Evolutionary conservation across 2,113 vertebrate genomes (phyloP), one percentile per base, ranked within the genome.

Genomic region (Paracanthobrama guichenoti): DNA sequence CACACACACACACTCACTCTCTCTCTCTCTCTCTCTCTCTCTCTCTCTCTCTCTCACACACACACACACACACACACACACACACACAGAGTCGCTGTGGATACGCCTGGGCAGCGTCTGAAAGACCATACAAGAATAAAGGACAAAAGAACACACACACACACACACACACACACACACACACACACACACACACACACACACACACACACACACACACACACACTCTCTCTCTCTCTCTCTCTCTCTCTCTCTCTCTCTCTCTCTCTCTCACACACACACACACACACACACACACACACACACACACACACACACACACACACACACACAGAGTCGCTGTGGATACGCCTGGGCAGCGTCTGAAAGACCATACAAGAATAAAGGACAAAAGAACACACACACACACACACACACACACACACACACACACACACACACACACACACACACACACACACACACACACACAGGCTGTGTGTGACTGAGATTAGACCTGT

Each of bases 331-430:
- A 10, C 16, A 22, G 35, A 35, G 48, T 76, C 26, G 53, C 24
- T 7, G 14, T 76, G 18, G 46, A 76, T 48, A 73, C 0, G 14
- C 11, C 16, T 78, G 75, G 20, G 16, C 48, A 78, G 53, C 2
- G 9, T 77, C 75, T 77, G 28, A 77, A 77, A 78, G 26, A 39
- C 50, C 48, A 77, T 12, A 75, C 31, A 77, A 77, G 44, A 46
- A 26, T 75, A 69, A 39, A 73, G n/a, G 42, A 28, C 20, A 72
- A 72, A 42, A 44, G 67, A 44, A 13, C 5, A 71, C 10, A n/a
- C 55, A 55, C 18, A 55, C 53, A 55, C 50, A 53, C 12, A 9
- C 42, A 10, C 28, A 8, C 13, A 48, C 46, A 6, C 26, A 64
- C 60, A 28, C 24, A 62, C 60, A 16, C 59, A 12, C 26, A 24